Evolutionary conservation across 1,140 invertebrate species (phyloP).

Genomic region (Rhagoletis pomonella): DNA sequence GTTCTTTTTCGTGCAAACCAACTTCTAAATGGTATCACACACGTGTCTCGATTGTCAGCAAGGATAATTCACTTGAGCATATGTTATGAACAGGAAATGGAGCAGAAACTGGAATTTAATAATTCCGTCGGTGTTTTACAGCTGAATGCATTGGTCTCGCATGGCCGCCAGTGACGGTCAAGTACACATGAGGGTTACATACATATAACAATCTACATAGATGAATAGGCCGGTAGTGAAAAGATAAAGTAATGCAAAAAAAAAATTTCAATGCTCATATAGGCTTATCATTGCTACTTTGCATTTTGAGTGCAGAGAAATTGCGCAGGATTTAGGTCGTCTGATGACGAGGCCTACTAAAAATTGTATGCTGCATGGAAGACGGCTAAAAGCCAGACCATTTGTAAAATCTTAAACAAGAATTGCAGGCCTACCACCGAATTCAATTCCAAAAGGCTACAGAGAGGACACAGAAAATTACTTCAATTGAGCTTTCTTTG

Average conservation of each 20-base stretch:
- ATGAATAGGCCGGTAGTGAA: not conserved
- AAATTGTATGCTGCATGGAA: no score
- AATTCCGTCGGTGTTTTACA: conserved; percentile 35
- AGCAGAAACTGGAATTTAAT: conserved; percentile 46
- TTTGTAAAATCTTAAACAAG: no score
- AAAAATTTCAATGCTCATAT: not conserved
- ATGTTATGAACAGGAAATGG: not conserved
- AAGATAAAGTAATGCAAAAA: not conserved
- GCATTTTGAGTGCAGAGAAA: no score
- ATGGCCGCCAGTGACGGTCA: conserved; percentile 1
- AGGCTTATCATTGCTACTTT: no score
- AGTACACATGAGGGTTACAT: not conserved
- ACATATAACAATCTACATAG: not conserved
- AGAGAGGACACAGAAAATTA: no score
- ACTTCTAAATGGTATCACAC: conserved; percentile 10
- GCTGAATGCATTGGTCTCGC: conserved; percentile 9
- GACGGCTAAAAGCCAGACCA: no score
- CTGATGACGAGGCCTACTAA: no score
- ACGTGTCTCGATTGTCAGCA: conserved; percentile 36
- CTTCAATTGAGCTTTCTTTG: no score
- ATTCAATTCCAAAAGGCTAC: no score
- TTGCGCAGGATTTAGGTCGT: no score
- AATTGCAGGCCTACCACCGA: no score
- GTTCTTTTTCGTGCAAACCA: not conserved
- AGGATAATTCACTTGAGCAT: conserved; percentile 29